phyloP scores from a whole-genome alignment of 37 sponge, comb jelly and placozoan genomes.

The Spongia lamella region DNA sequence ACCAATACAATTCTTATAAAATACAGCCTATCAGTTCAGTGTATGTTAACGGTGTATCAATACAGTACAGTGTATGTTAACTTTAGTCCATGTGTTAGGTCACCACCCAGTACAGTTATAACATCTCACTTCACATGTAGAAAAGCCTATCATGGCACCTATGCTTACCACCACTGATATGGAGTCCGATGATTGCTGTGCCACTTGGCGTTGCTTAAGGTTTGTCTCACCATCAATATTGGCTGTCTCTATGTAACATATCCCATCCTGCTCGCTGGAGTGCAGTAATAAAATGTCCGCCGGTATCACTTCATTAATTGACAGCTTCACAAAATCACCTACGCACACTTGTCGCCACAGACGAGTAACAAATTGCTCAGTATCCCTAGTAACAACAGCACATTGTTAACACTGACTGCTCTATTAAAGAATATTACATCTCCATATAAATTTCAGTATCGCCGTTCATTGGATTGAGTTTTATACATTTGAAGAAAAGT shows the following conservation, averaged over 20 bases:
- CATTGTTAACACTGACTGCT: neutral
- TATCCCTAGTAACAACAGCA: constrained; percentile 21
- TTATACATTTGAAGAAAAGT: too few species aligned
- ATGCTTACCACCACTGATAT: neutral
- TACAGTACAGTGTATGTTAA: too few species aligned
- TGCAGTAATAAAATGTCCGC: constrained; percentile 76
- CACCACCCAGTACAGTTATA: too few species aligned
- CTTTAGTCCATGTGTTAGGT: too few species aligned
- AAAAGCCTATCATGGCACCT: too few species aligned
- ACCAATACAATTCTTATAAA: too few species aligned
- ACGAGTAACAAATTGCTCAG: constrained; percentile 5
- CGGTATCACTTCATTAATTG: constrained; percentile 73
- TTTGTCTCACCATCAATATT: constrained; percentile 92
- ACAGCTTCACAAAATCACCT: constrained; percentile 77
- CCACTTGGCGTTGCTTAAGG: constrained; percentile 70
- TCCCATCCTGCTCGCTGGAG: constrained; percentile 56
- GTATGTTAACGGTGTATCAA: too few species aligned
- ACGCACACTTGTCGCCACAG: constrained; percentile 63
- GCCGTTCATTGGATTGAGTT: too few species aligned
- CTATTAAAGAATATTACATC: too few species aligned
- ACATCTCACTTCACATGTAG: too few species aligned
- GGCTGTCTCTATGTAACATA: constrained; percentile 83
- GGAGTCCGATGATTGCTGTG: constrained; percentile 9
- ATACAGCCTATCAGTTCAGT: too few species aligned
- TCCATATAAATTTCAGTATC: too few species aligned